Conservation (phyloP, 2,888 invertebrate species). For the Tetragonula carbonaria region DNA sequence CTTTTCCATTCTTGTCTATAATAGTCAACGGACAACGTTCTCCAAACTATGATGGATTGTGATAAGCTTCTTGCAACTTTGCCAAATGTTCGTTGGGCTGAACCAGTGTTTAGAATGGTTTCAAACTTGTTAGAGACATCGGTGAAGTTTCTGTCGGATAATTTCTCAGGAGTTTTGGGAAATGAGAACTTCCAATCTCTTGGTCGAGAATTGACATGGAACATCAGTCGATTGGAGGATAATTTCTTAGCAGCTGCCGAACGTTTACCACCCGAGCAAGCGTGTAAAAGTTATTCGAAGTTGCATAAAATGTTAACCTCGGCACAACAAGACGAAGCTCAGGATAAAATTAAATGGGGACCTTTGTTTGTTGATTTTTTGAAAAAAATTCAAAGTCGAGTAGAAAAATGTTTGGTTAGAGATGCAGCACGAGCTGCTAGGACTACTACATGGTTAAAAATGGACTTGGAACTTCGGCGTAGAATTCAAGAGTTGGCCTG, state of each 20-base stretch:
- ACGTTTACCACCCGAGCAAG: slow-evolving; percentile 91
- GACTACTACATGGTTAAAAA: slow-evolving; percentile 87
- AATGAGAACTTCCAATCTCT: slow-evolving; percentile 88
- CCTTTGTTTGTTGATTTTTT: slow-evolving; percentile 86
- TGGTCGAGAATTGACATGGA: slow-evolving; percentile 90
- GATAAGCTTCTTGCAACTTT: slow-evolving; percentile 92
- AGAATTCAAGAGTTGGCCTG: slow-evolving; percentile 88
- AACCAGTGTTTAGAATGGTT: slow-evolving; percentile 91
- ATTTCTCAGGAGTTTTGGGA: slow-evolving; percentile 90
- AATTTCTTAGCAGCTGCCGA: slow-evolving; percentile 92
- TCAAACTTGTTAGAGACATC: slow-evolving; percentile 92
- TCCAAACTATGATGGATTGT: slow-evolving; percentile 93
- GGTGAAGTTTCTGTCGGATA: slow-evolving; percentile 91
- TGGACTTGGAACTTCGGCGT: slow-evolving; percentile 87
- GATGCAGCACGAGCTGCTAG: slow-evolving; percentile 89
- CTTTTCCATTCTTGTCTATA: slow-evolving; percentile 57
- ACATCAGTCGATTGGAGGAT: slow-evolving; percentile 91
- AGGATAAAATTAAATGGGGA: slow-evolving; percentile 85
- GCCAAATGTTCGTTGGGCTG: slow-evolving; percentile 93
- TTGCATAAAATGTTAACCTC: slow-evolving; percentile 79
- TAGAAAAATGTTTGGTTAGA: slow-evolving; percentile 89
- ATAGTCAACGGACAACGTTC: slow-evolving; percentile 90
- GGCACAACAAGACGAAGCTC: slow-evolving; percentile 77
- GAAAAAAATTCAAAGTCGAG: slow-evolving; percentile 87
- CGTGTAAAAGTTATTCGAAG: slow-evolving; percentile 90